phyloP scores from a whole-genome alignment of 1,140 invertebrate species.

The Papilio polyxenes region DNA sequence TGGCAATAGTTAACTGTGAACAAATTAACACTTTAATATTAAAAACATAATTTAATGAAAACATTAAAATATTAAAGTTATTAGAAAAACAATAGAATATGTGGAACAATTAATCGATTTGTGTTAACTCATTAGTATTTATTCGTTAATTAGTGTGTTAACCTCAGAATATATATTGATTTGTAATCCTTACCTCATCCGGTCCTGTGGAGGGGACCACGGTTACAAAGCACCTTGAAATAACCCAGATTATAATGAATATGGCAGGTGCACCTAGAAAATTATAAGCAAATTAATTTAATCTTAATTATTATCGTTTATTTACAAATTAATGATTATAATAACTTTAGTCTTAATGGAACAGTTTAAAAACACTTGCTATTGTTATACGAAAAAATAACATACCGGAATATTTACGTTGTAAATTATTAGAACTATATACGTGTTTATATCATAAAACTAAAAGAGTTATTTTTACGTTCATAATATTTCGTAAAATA shows the following conservation, averaged over 20 bases:
- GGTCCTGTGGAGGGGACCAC: constrained; percentile 74
- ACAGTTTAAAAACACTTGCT: background rate
- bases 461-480: background rate
- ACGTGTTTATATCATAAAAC: too few species aligned
- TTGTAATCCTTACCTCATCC: constrained; percentile 61
- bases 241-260: constrained; percentile 85
- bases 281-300: constrained; percentile 39
- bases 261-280: constrained; percentile 84
- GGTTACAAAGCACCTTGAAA: constrained; percentile 82
- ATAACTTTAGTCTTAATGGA: background rate
- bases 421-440: background rate
- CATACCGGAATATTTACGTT: background rate
- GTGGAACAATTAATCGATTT: too few species aligned
- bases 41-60: too few species aligned
- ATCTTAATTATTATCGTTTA: background rate
- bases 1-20: constrained; percentile 58
- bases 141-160: background rate
- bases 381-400: too few species aligned
- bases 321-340: background rate
- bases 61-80: too few species aligned
- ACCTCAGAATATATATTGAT: background rate
- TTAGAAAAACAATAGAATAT: too few species aligned
- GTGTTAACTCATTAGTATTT: background rate
- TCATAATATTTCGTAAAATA: background rate
- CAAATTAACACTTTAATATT: background rate